Conservation (phyloP, 1,140 invertebrate species). For the Drosophila repleta region DNA sequence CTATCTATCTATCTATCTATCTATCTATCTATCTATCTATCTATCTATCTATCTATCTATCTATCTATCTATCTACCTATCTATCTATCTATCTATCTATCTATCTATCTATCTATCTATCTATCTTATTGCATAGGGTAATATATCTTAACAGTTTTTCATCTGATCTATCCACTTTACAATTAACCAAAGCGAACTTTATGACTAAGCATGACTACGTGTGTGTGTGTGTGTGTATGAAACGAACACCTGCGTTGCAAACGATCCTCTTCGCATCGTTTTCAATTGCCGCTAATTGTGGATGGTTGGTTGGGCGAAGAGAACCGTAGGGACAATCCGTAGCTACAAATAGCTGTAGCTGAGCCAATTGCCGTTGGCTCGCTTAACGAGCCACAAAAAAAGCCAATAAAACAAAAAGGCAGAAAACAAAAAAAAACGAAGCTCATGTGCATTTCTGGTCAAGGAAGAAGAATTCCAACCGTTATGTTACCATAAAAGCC, state of each 20-base stretch:
- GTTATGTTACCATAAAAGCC: constrained; percentile 62
- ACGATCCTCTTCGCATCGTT: constrained; percentile 35
- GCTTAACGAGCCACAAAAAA: constrained; percentile 10
- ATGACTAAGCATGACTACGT: neutral
- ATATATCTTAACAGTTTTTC: neutral
- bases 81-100: too few relatives aligned
- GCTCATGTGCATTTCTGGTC: constrained; percentile 38
- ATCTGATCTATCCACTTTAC: constrained; percentile 9
- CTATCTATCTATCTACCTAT: too few relatives aligned
- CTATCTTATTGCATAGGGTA: neutral
- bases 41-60: too few relatives aligned
- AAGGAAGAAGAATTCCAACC: constrained; percentile 42
- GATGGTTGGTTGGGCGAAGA: constrained; percentile 1
- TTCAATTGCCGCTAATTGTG: constrained; percentile 47
- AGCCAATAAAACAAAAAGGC: constrained; percentile 9
- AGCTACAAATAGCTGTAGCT: constrained; percentile 39
- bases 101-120: neutral
- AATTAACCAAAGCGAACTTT: constrained; percentile 6
- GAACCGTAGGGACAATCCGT: constrained; percentile 39
- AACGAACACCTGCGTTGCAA: constrained; percentile 48
- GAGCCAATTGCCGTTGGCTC: constrained; percentile 16
- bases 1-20: too few relatives aligned
- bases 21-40: too few relatives aligned
- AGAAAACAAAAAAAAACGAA: neutral
- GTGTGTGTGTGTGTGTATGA: constrained; percentile 11